These are phyloP conservation scores for Trichonephila clavata DNA, from an alignment of 1,140 invertebrate genomes.

Conservation along the genomic window DNA sequence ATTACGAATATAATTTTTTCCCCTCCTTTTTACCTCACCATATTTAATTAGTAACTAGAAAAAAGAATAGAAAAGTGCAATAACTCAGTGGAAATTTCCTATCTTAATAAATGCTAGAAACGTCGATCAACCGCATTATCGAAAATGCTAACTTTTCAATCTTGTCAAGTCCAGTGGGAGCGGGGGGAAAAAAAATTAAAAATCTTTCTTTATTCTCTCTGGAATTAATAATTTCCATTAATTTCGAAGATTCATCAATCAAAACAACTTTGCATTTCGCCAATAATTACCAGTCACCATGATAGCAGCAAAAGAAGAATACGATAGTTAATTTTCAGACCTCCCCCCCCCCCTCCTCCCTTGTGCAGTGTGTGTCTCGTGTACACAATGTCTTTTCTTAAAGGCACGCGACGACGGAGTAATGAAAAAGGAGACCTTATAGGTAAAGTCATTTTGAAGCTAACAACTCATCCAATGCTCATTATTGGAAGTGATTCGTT, in stretches of 20 bases:
- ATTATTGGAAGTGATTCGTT: constrained; percentile 73
- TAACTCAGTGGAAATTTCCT: background rate
- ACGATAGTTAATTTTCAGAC: background rate
- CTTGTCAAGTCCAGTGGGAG: background rate
- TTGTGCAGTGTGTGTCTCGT: background rate
- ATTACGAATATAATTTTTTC: no score
- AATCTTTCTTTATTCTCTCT: constrained; percentile 18
- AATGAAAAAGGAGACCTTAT: constrained; percentile 74
- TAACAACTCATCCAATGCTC: constrained; percentile 74
- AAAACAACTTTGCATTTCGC: constrained; percentile 56
- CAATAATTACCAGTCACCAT: constrained; percentile 60
- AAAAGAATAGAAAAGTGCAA: background rate
- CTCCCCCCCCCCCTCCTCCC: no score
- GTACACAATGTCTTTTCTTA: constrained; percentile 37
- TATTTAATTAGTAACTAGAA: background rate
- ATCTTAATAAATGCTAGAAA: background rate
- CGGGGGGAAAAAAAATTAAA: background rate
- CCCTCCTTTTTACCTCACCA: no score
- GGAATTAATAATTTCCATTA: constrained; percentile 59
- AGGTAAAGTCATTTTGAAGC: constrained; percentile 74
- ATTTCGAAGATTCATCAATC: constrained; percentile 66
- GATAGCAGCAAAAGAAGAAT: background rate
- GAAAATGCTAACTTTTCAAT: constrained; percentile 13
- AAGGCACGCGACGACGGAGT: constrained; percentile 3
- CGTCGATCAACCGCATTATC: constrained; percentile 2